Base-by-base conservation (phyloP, 2,888 invertebrate species). In the Cordilura impudica region DNA sequence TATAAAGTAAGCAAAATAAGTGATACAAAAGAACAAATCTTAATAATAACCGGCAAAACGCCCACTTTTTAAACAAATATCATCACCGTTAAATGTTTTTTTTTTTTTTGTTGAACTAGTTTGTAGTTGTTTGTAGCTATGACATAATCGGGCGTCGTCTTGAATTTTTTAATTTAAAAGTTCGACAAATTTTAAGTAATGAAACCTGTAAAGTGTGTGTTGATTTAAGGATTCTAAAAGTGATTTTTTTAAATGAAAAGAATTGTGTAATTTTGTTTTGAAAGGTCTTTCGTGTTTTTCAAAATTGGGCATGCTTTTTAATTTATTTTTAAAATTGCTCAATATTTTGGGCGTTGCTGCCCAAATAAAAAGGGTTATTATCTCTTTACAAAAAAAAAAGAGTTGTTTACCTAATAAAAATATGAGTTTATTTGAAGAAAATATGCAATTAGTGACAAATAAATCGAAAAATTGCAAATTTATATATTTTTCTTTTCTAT, bases 91-190 rank as follows among this genome's bases (percentile, higher is more conserved):
- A 19, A 19, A 56, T 60, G 19, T 29, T 53, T 39, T 56, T 58
- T 29, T 53, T 60, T 12, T 49, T 23, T 12, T 19, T n/a, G 45
- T 18, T 26, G 43, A 58, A 19, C 43, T 31, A 47, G 53, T 77
- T 63, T 58, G 58, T 70, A 43, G 60, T 61, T 54, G 60, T 53
- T 71, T 67, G 39, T 66, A 67, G 74, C 43, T 78, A 79, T 79
- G 79, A 79, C 79, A 79, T 79, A 79, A 79, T 79, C 79, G 75
- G 79, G 79, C 79, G 79, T 79, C 75, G 79, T 75, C 75, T 6
- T 35, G 16, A 18, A 16, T 39, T 67, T 47, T 61, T 19, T 45
- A 31, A 21, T 29, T 29, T 29, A 26, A 65, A 49, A 18, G 58
- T 49, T 7, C 6, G 14, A n/a, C n/a, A 2, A n/a, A n/a, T 8